Evolutionary conservation across 2,113 vertebrate genomes (phyloP).

Genomic region (Glaucidium brasilianum): DNA sequence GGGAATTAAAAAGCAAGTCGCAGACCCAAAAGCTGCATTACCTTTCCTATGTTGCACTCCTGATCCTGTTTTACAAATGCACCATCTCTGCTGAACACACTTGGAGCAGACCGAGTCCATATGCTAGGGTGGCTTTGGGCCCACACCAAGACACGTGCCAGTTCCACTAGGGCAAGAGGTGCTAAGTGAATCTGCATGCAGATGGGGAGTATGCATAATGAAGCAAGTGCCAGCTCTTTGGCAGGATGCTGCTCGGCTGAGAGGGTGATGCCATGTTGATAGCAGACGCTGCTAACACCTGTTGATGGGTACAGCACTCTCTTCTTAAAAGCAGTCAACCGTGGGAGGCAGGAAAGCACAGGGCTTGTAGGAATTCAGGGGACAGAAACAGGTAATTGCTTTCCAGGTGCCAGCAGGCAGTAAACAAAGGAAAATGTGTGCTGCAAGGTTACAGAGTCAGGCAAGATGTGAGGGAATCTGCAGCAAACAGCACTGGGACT

Average conservation of each 20-base stretch:
- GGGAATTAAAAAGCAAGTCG: neutral
- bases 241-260: constrained; percentile 11
- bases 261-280: neutral
- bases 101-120: neutral
- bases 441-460: neutral
- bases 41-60: neutral
- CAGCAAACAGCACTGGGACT: neutral
- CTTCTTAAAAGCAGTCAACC: neutral
- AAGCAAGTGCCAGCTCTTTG: neutral
- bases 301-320: neutral
- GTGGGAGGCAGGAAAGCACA: neutral
- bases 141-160: neutral
- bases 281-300: constrained; percentile 19
- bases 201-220: neutral
- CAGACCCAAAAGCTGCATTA: neutral
- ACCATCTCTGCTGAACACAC: neutral
- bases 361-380: neutral
- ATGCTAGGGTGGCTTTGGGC: neutral
- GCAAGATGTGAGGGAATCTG: neutral
- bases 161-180: neutral
- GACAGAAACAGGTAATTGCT: neutral
- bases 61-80: neutral
- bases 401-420: neutral
- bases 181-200: neutral
- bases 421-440: neutral